Evolutionary conservation across 2,888 invertebrate species (phyloP).

Genomic region (Chrysopilus asiliformis): DNA sequence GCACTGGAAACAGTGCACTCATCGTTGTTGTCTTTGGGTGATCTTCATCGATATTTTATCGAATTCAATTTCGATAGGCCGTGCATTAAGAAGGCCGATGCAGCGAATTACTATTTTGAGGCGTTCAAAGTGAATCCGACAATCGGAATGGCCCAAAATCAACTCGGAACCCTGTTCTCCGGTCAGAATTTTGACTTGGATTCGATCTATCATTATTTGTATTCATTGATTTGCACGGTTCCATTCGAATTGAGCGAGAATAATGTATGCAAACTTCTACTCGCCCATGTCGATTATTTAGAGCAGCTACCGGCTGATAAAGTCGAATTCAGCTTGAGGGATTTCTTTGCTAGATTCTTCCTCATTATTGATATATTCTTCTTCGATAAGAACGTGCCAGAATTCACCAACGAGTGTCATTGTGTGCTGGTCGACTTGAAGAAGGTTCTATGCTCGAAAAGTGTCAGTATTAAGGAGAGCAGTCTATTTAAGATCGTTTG

Average conservation of each 20-base stretch:
- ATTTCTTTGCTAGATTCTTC: conserved; percentile 40
- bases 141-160: conserved; percentile 88
- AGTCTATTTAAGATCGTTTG: conserved; percentile 71
- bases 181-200: conserved; percentile 71
- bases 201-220: conserved; percentile 79
- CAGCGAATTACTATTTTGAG: conserved; percentile 75
- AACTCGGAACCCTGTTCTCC: conserved; percentile 76
- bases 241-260: conserved; percentile 84
- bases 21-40: conserved; percentile 79
- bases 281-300: conserved; percentile 50
- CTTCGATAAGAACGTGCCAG: conserved; percentile 42
- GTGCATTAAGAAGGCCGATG: conserved; percentile 26
- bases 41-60: conserved; percentile 64
- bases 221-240: conserved; percentile 62
- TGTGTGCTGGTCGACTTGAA: conserved; percentile 59
- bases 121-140: conserved; percentile 64
- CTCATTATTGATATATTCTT: conserved; percentile 39
- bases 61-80: conserved; percentile 31
- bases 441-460: conserved; percentile 52
- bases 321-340: conserved; percentile 35
- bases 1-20: conserved; percentile 65
- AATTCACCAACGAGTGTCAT: conserved; percentile 53
- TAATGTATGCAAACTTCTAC: conserved; percentile 64
- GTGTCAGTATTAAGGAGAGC: conserved; percentile 43
- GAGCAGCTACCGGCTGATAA: conserved; percentile 39